These are phyloP conservation scores for Salarias fasciatus DNA, from an alignment of 2,797 vertebrate genomes.

Conservation along the genomic window DNA sequence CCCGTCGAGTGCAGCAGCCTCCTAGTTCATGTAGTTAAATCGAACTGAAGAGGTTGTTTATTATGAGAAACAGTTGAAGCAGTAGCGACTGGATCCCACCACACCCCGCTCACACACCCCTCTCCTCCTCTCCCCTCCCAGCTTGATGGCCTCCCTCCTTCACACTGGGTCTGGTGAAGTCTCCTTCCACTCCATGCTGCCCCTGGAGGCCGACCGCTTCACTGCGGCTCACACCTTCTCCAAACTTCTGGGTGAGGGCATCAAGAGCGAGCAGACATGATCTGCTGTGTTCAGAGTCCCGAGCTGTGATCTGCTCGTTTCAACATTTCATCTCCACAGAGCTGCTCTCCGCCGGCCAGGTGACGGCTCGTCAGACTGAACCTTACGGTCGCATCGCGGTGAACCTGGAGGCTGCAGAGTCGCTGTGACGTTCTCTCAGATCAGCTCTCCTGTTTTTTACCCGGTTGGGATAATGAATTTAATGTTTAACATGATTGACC, in stretches of 20 bases:
- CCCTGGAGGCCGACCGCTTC: slow-evolving; percentile 71
- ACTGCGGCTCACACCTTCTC: slow-evolving; percentile 77
- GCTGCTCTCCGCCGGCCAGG: slow-evolving; percentile 66
- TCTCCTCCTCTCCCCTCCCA: slow-evolving; percentile 33
- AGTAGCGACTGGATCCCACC: background rate
- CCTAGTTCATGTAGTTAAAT: too few species aligned
- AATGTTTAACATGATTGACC: too few species aligned
- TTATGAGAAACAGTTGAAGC: too few species aligned
- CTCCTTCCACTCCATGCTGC: slow-evolving; percentile 78
- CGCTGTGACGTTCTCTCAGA: too few species aligned
- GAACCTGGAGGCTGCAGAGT: slow-evolving; percentile 29
- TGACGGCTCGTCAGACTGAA: slow-evolving; percentile 72
- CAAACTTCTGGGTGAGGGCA: slow-evolving; percentile 80
- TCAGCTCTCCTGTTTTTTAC: background rate
- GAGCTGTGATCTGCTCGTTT: too few species aligned
- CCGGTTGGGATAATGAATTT: background rate
- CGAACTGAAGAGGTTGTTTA: too few species aligned
- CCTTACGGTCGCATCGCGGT: slow-evolving; percentile 79
- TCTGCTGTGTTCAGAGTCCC: background rate
- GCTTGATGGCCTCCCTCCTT: slow-evolving; percentile 61
- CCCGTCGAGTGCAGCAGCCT: too few species aligned
- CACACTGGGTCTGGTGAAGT: slow-evolving; percentile 64
- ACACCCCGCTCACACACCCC: background rate
- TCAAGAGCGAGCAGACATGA: background rate
- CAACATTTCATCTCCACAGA: slow-evolving; percentile 65